A percentile compares a stretch with the other conserved stretches of the same genome.
These are phyloP conservation scores for Casuarius casuarius DNA, from an alignment of 2,113 vertebrate species.

Conservation along the genomic window DNA sequence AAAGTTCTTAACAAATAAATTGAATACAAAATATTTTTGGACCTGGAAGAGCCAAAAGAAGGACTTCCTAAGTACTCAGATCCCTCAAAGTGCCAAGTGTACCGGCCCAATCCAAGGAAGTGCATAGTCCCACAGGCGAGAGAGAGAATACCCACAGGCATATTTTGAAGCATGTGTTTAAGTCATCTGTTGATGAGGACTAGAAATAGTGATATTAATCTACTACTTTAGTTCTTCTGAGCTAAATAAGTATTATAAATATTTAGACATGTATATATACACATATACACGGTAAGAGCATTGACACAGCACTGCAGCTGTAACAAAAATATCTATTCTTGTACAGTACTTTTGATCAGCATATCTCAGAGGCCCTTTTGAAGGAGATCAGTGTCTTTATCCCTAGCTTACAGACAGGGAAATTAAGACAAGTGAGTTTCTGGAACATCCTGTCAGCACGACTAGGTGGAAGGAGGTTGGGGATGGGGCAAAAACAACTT, in stretches of 20 bases:
- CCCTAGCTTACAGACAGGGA: not conserved
- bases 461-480: not conserved
- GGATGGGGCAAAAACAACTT: not conserved
- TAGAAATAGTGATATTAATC: not conserved
- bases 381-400: not conserved
- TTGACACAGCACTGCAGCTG: not conserved
- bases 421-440: not conserved
- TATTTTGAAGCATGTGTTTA: not conserved
- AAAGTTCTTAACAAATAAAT: not conserved
- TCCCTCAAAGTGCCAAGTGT: accelerated
- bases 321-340: not conserved
- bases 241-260: not conserved
- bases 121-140: not conserved
- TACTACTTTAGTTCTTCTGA: not conserved
- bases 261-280: not conserved
- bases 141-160: not conserved
- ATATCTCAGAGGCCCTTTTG: not conserved
- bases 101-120: not conserved
- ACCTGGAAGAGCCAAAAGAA: not conserved
- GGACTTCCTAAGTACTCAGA: not conserved
- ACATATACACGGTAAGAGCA: not conserved
- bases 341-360: not conserved
- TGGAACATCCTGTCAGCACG: not conserved
- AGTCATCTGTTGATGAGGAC: not conserved
- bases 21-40: not conserved